These are phyloP conservation scores for Lasioglossum morio DNA, from an alignment of 2,888 invertebrate species.

Conservation along the genomic window DNA sequence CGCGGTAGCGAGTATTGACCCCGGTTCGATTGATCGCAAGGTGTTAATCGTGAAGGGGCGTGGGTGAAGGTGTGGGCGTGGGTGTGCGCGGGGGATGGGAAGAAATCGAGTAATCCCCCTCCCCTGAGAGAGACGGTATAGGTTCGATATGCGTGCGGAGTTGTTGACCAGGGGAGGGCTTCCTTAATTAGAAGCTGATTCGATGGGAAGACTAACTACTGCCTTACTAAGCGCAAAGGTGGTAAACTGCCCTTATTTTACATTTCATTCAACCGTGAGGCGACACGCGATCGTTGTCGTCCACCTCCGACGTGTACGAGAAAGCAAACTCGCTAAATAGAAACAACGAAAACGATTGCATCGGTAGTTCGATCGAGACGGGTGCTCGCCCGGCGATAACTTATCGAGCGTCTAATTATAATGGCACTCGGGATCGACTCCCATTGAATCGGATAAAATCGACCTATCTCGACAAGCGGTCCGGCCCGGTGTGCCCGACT, in stretches of 20 bases:
- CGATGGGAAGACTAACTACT: constrained; percentile 59
- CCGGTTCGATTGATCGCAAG: background rate
- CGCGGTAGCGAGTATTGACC: background rate
- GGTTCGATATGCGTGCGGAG: constrained; percentile 35
- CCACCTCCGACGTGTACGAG: background rate
- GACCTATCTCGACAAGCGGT: constrained; percentile 12
- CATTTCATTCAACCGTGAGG: constrained; percentile 17
- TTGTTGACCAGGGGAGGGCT: constrained; percentile 58
- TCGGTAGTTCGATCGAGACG: background rate
- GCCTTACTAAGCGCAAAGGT: constrained; percentile 49
- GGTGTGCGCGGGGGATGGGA: background rate
- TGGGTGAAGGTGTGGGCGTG: too few species aligned
- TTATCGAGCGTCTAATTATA: constrained; percentile 47
- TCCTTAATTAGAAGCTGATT: constrained; percentile 63
- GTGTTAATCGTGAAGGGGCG: constrained; percentile 29
- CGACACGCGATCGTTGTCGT: background rate
- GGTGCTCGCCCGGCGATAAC: constrained; percentile 39
- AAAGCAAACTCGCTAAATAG: background rate
- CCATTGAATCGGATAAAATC: constrained; percentile 39
- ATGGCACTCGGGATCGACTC: constrained; percentile 20
- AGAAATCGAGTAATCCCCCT: constrained; percentile 38
- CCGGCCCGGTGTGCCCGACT: constrained; percentile 6
- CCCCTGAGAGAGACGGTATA: background rate
- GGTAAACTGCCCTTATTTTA: constrained; percentile 48
- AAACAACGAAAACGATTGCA: constrained; percentile 21